Base-by-base conservation (phyloP, 2,113 vertebrate species). In the Eleginops maclovinus region DNA sequence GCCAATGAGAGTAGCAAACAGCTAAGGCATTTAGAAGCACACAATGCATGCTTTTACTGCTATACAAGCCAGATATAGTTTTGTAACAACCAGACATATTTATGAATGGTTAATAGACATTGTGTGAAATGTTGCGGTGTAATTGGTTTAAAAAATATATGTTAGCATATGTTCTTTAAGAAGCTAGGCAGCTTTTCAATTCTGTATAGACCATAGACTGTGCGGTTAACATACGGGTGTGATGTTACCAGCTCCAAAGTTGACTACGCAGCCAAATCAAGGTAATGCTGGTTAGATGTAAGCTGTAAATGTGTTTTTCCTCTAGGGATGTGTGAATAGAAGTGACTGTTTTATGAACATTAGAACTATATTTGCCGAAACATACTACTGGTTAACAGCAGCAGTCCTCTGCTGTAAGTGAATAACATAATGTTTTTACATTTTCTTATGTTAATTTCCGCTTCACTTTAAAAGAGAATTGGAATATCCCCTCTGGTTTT, bases 401-500 rank as follows among this genome's bases (percentile, higher is more conserved):
- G 19, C 22, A 72, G 28, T 53, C 28, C 68, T 49, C 13, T 15
- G 4, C 43, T 15, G 43, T 15, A 46, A 69, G 12, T 56, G 65
- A 54, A 66, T 50, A 51, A 40, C 62, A 61, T 36, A 51, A 26
- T 3, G 24, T 41, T 72, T 54, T 43, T 26, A 43, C 28, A 55
- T 36, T 21, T 77, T 13, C 0, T 26, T 70, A 21, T 77, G 46
- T 40, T 62, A 9, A 61, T 50, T 66, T 59, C 46, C 43, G 17
- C 44, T 26, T 74, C 46, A 36, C 11, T 56, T 49, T 58, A 64
- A 55, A 71, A 71, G 31, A 28, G 14, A 13, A 26, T 59, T 56
- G 3, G 7, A 71, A 59, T n/a, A 72, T 43, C 2, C 51, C 76
- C 51, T 64, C 46, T 62, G 58, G 16, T 65, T 65, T 63, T 49